These are phyloP conservation scores for Seriola aureovittata DNA, from an alignment of 2,113 vertebrate genomes.

Conservation along the genomic window DNA sequence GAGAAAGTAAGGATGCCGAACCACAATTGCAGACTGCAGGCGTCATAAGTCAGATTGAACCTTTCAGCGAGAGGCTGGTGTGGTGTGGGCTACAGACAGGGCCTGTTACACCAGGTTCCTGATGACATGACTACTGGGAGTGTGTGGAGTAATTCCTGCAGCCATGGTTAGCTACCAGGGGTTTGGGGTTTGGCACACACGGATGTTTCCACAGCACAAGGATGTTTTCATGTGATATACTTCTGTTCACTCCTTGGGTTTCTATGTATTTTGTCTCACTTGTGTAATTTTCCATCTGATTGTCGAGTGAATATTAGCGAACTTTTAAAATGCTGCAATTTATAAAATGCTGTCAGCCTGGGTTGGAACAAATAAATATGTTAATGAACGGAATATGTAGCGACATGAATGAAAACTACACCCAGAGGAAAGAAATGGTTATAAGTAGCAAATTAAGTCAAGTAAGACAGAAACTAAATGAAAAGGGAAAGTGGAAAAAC, in stretches of 20 bases:
- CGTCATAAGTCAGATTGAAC: constrained; percentile 61
- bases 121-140: constrained; percentile 80
- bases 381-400: constrained; percentile 24
- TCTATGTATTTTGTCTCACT: constrained; percentile 18
- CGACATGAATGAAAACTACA: background rate
- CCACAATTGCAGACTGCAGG: constrained; percentile 77
- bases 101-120: constrained; percentile 54
- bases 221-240: constrained; percentile 62
- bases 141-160: constrained; percentile 64
- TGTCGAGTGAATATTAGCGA: constrained; percentile 13
- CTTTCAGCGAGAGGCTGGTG: constrained; percentile 79
- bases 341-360: background rate
- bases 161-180: constrained; percentile 64
- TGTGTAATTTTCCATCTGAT: constrained; percentile 32
- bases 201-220: constrained; percentile 53
- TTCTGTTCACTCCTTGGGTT: constrained; percentile 27
- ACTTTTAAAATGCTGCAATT: constrained; percentile 26
- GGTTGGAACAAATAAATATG: constrained; percentile 12
- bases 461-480: background rate
- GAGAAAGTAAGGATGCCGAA: constrained; percentile 62
- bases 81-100: constrained; percentile 66
- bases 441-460: background rate
- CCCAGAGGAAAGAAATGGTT: background rate
- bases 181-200: constrained; percentile 73
- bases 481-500: background rate